A percentile compares a stretch with the other conserved stretches of the same genome.
Conservation (phyloP, 2,888 invertebrate species). For the Hemaris fuciformis region DNA sequence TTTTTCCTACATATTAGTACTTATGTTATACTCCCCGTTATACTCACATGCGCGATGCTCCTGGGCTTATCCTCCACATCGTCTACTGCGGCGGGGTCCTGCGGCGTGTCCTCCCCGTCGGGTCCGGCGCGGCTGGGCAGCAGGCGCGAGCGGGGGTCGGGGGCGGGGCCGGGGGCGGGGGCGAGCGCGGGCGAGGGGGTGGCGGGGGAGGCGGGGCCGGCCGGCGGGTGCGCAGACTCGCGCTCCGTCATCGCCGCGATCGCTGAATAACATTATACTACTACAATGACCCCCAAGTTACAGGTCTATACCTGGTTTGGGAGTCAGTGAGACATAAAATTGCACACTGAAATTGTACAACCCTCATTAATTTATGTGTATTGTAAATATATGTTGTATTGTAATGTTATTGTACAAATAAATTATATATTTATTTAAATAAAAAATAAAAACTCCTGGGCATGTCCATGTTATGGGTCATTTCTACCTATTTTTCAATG, state of each 20-base stretch:
- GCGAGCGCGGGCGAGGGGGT: not conserved
- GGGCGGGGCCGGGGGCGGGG: constrained; percentile 6
- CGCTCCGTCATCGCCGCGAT: constrained; percentile 97
- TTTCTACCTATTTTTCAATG: too few species aligned
- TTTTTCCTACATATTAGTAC: not conserved
- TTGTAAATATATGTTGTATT: too few species aligned
- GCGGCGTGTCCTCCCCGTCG: constrained; percentile 46
- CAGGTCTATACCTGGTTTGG: too few species aligned
- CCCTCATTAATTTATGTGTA: too few species aligned
- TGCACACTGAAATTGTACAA: too few species aligned
- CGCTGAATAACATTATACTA: constrained; percentile 71
- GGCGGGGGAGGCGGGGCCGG: constrained; percentile 38
- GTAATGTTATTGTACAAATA: too few species aligned
- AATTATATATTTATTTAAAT: too few species aligned
- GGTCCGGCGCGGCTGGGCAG: constrained; percentile 52
- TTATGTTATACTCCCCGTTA: too few species aligned
- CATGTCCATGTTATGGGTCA: too few species aligned
- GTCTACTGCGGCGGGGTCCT: constrained; percentile 21
- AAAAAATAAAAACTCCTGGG: too few species aligned
- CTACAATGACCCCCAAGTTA: too few species aligned
- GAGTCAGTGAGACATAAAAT: too few species aligned
- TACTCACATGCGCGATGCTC: constrained; percentile 40
- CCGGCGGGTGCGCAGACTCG: constrained; percentile 95
- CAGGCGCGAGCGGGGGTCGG: constrained; percentile 36
- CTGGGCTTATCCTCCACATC: constrained; percentile 26